Conservation (phyloP, 2,113 vertebrate species). For the Silurus asotus region DNA sequence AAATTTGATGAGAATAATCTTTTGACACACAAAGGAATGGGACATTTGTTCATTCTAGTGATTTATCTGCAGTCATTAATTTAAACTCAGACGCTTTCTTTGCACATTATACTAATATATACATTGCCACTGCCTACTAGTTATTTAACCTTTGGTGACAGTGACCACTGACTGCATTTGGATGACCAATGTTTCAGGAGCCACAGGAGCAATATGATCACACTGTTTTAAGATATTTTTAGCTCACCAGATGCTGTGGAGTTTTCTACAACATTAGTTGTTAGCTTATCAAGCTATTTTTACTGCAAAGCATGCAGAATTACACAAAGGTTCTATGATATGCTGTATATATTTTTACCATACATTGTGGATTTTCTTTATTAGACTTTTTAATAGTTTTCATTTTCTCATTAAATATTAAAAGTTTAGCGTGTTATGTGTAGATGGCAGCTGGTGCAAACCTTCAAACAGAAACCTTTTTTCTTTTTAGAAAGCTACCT, state of each 20-base stretch:
- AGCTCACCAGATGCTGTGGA: slow-evolving; percentile 12
- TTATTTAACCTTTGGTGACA: slow-evolving; percentile 29
- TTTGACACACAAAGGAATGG: not conserved
- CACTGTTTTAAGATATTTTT: slow-evolving; percentile 32
- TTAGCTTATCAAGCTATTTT: not conserved
- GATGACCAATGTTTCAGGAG: slow-evolving; percentile 8
- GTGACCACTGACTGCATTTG: slow-evolving; percentile 4
- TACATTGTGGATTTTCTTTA: not conserved
- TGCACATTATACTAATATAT: slow-evolving; percentile 4
- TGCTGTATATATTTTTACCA: not conserved
- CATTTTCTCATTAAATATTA: not conserved
- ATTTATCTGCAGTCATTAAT: slow-evolving; percentile 51
- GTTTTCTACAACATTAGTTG: slow-evolving; percentile 11
- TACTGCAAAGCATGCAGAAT: not conserved
- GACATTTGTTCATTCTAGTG: not conserved
- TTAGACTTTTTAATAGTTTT: not conserved
- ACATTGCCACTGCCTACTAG: not conserved
- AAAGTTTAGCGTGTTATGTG: not conserved
- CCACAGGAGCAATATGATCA: slow-evolving; percentile 19
- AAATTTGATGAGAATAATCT: not conserved
- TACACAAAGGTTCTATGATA: not conserved
- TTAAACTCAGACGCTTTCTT: slow-evolving; percentile 24
- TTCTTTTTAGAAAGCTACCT: not conserved
- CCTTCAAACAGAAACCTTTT: not conserved
- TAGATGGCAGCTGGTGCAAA: not conserved